Evolutionary conservation across 92 coral and sea anemone genomes (phyloP), one percentile per base, ranked within the genome.

Genomic region (Epizoanthus scotinus): DNA sequence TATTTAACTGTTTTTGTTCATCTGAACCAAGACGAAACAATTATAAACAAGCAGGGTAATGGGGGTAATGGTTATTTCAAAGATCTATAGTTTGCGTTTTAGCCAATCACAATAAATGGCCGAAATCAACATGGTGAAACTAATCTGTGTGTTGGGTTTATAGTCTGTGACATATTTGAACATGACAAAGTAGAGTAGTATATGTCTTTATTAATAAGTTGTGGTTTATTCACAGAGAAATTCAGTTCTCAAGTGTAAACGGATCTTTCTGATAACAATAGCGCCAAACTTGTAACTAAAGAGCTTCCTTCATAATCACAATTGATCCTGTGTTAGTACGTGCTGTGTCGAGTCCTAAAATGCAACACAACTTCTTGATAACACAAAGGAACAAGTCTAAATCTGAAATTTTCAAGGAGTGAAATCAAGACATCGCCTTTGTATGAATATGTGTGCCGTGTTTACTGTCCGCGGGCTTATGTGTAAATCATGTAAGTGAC

Each of bases 331-430:
- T n/a, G n/a, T n/a, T n/a, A n/a, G 3, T 34, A 34, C 1, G 8
- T 27, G 40, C 73, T 64, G 14, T 38, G 31, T 27, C n/a, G 19
- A 25, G 19, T 69, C 27, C 24, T 49, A 22, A 47, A 8, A 36
- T n/a, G 27, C 8, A 44, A 55, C 26, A 38, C 25, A 47, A 9
- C 17, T 19, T 9, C 58, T 44, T 70, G 18, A 44, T 29, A 70
- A 47, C 53, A 21, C 15, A 44, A 7, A 2, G 47, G 22, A 25
- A 75, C 19, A 3, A 20, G 26, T 24, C 26, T 21, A 25, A 31
- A 75, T 58, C 60, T 34, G 14, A 56, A n/a, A 25, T 57, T 59
- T 75, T 75, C 57, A 75, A 47, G 81, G 81, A 60, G 81, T 75
- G 2, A 14, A 75, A 60, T 40, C 8, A 12, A 56, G 65, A 55